Conservation (phyloP, 2,113 vertebrate species). For the Budorcas taxicolor region DNA sequence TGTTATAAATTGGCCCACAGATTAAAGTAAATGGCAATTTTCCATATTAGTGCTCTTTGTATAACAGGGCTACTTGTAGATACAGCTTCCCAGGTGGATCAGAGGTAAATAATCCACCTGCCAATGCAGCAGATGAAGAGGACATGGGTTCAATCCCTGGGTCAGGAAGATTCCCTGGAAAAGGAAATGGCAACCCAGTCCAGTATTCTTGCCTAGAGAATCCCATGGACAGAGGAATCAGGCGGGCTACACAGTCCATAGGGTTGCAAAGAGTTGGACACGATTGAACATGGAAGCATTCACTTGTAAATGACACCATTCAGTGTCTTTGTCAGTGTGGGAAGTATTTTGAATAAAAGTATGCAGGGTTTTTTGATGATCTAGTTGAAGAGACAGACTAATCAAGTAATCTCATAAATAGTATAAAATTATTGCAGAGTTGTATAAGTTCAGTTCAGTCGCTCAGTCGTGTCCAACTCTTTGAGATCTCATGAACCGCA, state of each 20-base stretch:
- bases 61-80: neutral
- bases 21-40: neutral
- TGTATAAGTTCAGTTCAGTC: neutral
- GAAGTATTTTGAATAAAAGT: neutral
- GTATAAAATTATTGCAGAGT: neutral
- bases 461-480: too few species aligned
- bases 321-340: neutral
- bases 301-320: neutral
- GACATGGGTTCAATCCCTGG: neutral
- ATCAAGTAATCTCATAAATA: neutral
- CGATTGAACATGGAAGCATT: neutral
- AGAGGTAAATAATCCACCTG: neutral
- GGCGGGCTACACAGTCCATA: neutral
- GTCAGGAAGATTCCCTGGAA: neutral
- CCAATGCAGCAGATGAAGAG: neutral
- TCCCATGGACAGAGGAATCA: neutral
- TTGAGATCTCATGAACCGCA: accelerated
- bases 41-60: neutral
- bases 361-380: neutral
- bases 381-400: neutral
- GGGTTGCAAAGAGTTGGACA: neutral
- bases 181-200: neutral
- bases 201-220: neutral
- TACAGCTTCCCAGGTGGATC: neutral
- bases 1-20: neutral